A percentile compares a stretch with the other conserved stretches of the same genome.
phyloP scores from a whole-genome alignment of 2,797 vertebrate species.

The Strix occidentalis region DNA sequence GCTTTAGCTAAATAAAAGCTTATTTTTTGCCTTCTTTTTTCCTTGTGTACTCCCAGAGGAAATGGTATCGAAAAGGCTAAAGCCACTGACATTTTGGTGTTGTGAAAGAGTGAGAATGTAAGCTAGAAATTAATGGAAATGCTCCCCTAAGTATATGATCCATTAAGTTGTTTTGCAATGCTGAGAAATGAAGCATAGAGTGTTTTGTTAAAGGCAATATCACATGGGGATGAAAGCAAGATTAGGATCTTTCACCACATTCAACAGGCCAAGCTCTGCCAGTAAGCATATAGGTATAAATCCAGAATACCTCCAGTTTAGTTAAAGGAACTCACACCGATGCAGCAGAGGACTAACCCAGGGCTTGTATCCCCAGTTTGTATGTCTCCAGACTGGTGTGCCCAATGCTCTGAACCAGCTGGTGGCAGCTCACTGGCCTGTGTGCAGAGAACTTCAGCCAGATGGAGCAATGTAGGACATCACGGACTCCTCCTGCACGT shows the following conservation, averaged over 20 bases:
- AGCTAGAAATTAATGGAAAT: conserved; percentile 18
- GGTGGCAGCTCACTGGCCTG: neutral
- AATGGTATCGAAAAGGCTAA: conserved; percentile 13
- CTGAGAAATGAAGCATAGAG: neutral
- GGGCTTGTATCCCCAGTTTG: neutral
- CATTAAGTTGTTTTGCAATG: conserved; percentile 2
- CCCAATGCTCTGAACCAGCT: neutral
- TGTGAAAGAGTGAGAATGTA: neutral
- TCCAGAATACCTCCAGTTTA: neutral
- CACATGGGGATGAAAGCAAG: neutral
- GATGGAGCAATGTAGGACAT: neutral
- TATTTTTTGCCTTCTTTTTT: neutral
- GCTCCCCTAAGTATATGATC: neutral
- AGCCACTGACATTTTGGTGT: conserved; percentile 11
- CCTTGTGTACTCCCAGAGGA: neutral
- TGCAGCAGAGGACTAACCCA: neutral
- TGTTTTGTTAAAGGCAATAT: neutral
- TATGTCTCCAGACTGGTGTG: accelerated
- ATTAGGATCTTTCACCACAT: neutral
- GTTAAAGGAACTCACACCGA: neutral
- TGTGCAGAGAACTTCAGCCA: neutral
- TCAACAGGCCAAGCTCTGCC: neutral
- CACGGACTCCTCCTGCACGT: accelerated
- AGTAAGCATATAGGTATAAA: neutral
- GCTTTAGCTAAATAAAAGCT: neutral